Base-by-base conservation (phyloP, 2,888 invertebrate genomes). In the Eilema caniola region DNA sequence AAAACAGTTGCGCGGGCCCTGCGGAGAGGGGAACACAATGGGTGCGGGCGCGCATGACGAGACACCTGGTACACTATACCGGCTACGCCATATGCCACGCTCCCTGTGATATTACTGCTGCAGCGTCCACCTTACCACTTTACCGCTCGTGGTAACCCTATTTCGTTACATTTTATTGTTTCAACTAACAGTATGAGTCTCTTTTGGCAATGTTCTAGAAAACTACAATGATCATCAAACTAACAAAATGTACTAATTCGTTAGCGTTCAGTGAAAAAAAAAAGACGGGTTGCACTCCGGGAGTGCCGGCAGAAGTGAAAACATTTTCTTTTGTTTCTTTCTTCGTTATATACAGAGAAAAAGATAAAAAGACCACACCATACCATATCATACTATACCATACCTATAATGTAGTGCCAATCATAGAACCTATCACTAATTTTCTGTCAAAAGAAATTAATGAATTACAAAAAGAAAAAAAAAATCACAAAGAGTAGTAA, bases 41-140 rank as follows among this genome's bases (percentile, higher is more conserved):
- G 93, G 95, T 92, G 94, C 94, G 93, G 86, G 93, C 90, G 94
- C 93, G 93, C 95, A 94, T 95, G 94, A 95, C 95, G 95, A 85
- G 86, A 81, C 95, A 95, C 94, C 95, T 95, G 95, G 95, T 88
- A 86, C 86, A 90, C 88, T 87, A 86, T 93, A 94, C 94, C 90
- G 94, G 93, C 91, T 90, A 85, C 85, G 89, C 94, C 95, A 94
- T 95, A 95, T 95, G 95, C 92, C 90, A 86, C 90, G 57, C 67
- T 78, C 81, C 77, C 82, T 74, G 81, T 81, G 83, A 79, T 76
- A 76, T 75, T 80, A 75, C 79, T 66, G 64, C 53, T 56, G 71
- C 64, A 47, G 61, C 33, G 74, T 53, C 61, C 62, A 67, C 72
- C n/a, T n/a, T n/a, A n/a, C n/a, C n/a, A n/a, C n/a, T n/a, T n/a